These are phyloP conservation scores for Glaucidium brasilianum DNA, from an alignment of 2,113 vertebrate species.

Conservation along the genomic window DNA sequence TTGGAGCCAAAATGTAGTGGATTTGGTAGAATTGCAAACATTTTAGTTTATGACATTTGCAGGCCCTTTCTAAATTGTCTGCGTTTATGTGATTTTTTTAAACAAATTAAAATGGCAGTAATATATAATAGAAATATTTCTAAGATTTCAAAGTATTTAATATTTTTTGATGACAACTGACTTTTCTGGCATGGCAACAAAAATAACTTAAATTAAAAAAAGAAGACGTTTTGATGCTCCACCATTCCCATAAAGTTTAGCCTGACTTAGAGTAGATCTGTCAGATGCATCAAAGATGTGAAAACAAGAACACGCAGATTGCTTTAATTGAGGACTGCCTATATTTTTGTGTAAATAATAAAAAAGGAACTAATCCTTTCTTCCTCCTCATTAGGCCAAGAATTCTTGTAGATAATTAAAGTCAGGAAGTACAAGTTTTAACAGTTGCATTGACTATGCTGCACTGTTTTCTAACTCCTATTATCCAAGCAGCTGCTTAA, in stretches of 20 bases:
- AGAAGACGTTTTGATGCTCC: background rate
- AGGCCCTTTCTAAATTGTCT: background rate
- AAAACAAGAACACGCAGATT: background rate
- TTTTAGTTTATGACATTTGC: constrained; percentile 32
- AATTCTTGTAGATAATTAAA: constrained; percentile 46
- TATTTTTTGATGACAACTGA: background rate
- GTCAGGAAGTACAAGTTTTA: constrained; percentile 49
- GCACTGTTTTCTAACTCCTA: background rate
- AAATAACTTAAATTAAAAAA: background rate
- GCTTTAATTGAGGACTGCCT: constrained; percentile 26
- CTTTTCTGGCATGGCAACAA: background rate
- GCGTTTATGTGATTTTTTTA: background rate
- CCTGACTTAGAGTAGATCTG: background rate
- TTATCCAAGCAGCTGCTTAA: background rate
- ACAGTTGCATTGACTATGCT: background rate
- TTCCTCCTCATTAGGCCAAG: constrained; percentile 48
- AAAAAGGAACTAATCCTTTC: constrained; percentile 34
- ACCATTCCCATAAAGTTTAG: background rate
- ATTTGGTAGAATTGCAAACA: background rate
- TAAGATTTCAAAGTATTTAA: background rate
- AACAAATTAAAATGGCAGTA: background rate
- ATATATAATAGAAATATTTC: background rate
- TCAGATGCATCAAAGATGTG: background rate
- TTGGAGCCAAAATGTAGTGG: background rate
- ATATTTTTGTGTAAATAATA: constrained; percentile 41